Conservation (phyloP, 1,140 invertebrate species). For the Lordiphosa stackelbergi region DNA sequence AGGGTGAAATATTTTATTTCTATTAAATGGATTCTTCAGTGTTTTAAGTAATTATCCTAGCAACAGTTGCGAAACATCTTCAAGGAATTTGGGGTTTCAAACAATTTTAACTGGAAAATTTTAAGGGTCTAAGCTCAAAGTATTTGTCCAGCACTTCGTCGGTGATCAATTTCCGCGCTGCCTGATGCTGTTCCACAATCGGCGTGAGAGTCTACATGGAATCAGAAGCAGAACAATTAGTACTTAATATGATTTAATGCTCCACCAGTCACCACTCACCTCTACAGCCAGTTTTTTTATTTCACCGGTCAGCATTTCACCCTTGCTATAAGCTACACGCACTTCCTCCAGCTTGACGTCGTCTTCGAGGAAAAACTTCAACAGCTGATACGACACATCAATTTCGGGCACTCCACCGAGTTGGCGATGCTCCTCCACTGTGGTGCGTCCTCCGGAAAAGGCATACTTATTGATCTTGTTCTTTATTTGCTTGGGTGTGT, state of each 20-base stretch:
- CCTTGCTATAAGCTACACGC: constrained; percentile 89
- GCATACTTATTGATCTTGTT: constrained; percentile 99
- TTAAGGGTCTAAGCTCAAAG: constrained; percentile 90
- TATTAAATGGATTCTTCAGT: too few relatives aligned
- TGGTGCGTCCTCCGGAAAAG: constrained; percentile 96
- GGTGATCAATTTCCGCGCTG: constrained; percentile 87
- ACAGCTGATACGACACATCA: constrained; percentile 97
- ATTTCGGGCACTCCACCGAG: constrained; percentile 96
- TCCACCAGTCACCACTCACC: constrained; percentile 27
- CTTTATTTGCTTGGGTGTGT: constrained; percentile 97
- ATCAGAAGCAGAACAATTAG: background rate
- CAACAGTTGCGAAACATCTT: too few relatives aligned
- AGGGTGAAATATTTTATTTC: too few relatives aligned
- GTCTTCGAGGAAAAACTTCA: constrained; percentile 97
- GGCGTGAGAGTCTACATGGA: constrained; percentile 78
- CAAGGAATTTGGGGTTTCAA: too few relatives aligned
- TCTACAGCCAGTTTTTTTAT: constrained; percentile 95
- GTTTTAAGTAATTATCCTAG: too few relatives aligned
- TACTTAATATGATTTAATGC: background rate
- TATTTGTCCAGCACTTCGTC: constrained; percentile 91
- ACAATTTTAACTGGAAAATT: constrained; percentile 76
- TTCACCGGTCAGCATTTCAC: constrained; percentile 94
- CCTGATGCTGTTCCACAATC: constrained; percentile 90
- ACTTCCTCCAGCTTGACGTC: constrained; percentile 92
- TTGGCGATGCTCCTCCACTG: constrained; percentile 94